phyloP scores from a whole-genome alignment of 2,888 invertebrate genomes.

The Dasypogon diadema region DNA sequence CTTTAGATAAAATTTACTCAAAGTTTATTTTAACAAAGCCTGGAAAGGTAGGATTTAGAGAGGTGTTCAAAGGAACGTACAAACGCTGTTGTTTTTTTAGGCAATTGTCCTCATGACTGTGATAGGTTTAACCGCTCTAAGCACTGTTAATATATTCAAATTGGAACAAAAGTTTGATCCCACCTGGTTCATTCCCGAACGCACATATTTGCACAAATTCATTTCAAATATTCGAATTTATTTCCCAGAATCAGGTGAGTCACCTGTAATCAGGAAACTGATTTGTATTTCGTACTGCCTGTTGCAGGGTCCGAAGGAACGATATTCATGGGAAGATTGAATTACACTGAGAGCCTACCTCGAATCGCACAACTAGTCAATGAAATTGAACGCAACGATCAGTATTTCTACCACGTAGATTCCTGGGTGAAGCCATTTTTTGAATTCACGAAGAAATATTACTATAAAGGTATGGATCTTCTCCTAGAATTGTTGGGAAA shows the following conservation, averaged over 20 bases:
- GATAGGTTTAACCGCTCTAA: slow-evolving; percentile 72
- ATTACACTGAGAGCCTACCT: slow-evolving; percentile 75
- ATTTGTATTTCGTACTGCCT: neutral
- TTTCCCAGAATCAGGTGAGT: slow-evolving; percentile 75
- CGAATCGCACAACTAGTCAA: slow-evolving; percentile 72
- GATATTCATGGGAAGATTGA: slow-evolving; percentile 76
- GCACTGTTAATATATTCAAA: slow-evolving; percentile 73
- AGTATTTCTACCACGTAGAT: slow-evolving; percentile 71
- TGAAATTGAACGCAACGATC: slow-evolving; percentile 70
- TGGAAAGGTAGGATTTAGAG: slow-evolving; percentile 71
- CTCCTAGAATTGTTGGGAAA: no score
- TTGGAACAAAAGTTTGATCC: slow-evolving; percentile 85
- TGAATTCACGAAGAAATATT: slow-evolving; percentile 73
- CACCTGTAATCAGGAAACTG: neutral
- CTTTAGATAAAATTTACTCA: slow-evolving; percentile 74
- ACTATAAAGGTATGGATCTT: slow-evolving; percentile 69
- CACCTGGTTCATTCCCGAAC: slow-evolving; percentile 81
- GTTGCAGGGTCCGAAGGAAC: slow-evolving; percentile 72
- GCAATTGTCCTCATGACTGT: slow-evolving; percentile 73
- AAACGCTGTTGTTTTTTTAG: no score
- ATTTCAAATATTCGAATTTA: slow-evolving; percentile 71
- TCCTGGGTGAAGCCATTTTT: slow-evolving; percentile 78
- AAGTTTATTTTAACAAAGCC: slow-evolving; percentile 75
- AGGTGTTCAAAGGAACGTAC: slow-evolving; percentile 28
- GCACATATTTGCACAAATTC: slow-evolving; percentile 76